A percentile compares a stretch with the other conserved stretches of the same genome.
phyloP scores from a whole-genome alignment of 2,888 invertebrate genomes.

The Arge pagana region DNA sequence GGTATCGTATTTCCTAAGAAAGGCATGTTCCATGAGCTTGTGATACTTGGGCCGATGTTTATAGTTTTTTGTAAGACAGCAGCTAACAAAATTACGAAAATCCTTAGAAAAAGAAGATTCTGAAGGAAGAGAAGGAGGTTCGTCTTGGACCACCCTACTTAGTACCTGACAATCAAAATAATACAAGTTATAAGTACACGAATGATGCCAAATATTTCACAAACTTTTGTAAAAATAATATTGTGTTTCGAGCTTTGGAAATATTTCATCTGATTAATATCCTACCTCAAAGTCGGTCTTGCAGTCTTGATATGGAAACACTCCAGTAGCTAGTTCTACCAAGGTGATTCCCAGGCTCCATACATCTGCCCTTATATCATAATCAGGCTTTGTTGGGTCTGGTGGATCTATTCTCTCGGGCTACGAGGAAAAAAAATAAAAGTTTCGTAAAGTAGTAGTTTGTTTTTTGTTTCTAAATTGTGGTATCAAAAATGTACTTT shows the following conservation, averaged over 20 bases:
- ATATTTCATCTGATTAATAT: constrained; percentile 41
- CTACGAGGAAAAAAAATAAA: constrained; percentile 59
- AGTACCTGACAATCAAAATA: constrained; percentile 51
- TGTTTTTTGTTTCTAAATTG: neutral
- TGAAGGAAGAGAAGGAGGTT: constrained; percentile 82
- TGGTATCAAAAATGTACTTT: neutral
- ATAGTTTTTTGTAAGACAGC: constrained; percentile 94
- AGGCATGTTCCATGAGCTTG: constrained; percentile 84
- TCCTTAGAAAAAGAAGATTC: constrained; percentile 80
- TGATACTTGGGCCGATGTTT: constrained; percentile 92
- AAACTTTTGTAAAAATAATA: constrained; percentile 57
- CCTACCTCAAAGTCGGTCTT: constrained; percentile 95
- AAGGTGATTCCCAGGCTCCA: constrained; percentile 98
- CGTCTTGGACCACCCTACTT: constrained; percentile 78
- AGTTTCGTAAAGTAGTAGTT: neutral
- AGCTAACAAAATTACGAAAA: constrained; percentile 88
- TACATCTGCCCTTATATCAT: constrained; percentile 98
- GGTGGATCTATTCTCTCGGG: constrained; percentile 97
- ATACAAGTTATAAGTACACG: constrained; percentile 59
- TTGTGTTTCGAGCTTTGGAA: constrained; percentile 49
- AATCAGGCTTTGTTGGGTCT: constrained; percentile 90
- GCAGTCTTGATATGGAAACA: constrained; percentile 93
- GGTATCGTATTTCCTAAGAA: constrained; percentile 78
- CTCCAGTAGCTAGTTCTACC: constrained; percentile 95
- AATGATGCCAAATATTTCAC: constrained; percentile 58